Evolutionary conservation across 2,113 vertebrate genomes (phyloP).

Genomic region (Natator depressus): DNA sequence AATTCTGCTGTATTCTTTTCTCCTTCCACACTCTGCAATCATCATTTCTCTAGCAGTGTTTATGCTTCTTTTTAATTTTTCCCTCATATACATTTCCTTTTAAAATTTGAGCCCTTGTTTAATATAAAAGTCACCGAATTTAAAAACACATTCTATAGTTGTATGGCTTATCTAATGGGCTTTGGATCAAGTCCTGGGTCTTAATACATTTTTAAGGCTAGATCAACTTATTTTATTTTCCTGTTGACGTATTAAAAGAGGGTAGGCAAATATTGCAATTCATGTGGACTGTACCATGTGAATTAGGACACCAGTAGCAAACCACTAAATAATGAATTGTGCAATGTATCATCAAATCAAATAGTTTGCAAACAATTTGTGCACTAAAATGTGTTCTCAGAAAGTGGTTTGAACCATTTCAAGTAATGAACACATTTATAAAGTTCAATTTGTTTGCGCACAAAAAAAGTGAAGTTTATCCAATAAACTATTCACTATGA

Average conservation of each 20-base stretch:
- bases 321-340: background rate
- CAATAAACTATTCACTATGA: background rate
- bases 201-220: background rate
- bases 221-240: background rate
- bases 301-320: background rate
- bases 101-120: background rate
- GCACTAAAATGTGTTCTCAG: background rate
- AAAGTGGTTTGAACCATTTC: background rate
- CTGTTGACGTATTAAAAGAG: background rate
- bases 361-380: background rate
- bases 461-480: background rate
- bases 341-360: background rate
- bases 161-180: background rate
- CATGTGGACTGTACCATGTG: background rate
- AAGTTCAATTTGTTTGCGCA: background rate
- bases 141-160: background rate
- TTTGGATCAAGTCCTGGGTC: background rate
- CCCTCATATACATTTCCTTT: background rate
- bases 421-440: background rate
- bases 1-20: background rate
- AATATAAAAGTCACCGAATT: background rate
- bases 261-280: background rate
- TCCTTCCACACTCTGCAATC: background rate
- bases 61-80: background rate
- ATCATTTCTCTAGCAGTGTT: background rate